These are phyloP conservation scores for Pyxicephalus adspersus DNA, from an alignment of 2,113 vertebrate genomes.

Conservation along the genomic window DNA sequence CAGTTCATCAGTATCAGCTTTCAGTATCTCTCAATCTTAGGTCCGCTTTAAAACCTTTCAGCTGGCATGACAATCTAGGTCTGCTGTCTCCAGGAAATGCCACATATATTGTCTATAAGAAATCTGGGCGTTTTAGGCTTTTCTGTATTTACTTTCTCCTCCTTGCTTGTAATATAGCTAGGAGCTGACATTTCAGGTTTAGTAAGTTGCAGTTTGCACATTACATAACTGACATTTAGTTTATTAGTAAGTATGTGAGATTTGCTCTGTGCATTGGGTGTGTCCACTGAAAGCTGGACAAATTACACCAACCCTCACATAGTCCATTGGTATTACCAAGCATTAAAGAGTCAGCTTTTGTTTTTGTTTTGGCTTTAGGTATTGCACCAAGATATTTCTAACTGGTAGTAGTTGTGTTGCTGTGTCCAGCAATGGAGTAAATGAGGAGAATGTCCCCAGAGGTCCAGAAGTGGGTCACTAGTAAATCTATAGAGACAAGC, in stretches of 20 bases:
- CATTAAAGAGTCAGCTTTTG: neutral
- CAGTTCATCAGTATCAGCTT: no score
- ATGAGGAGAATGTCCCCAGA: no score
- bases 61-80: no score
- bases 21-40: no score
- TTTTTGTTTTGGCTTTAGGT: neutral
- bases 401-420: no score
- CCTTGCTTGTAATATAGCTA: conserved; percentile 17
- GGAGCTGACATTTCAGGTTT: conserved; percentile 50
- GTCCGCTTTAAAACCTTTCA: no score
- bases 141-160: conserved; percentile 41
- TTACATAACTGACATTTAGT: conserved; percentile 29
- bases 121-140: neutral
- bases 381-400: no score
- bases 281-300: neutral
- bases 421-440: no score
- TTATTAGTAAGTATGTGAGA: neutral
- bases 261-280: neutral
- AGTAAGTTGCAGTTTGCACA: conserved; percentile 32
- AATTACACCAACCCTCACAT: neutral
- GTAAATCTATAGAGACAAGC: neutral
- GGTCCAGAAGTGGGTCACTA: no score
- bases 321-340: neutral
- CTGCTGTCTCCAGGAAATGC: neutral
- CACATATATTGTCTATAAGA: neutral